Evolutionary conservation across 2,113 vertebrate species (phyloP).

Genomic region (Cheilinus undulatus): DNA sequence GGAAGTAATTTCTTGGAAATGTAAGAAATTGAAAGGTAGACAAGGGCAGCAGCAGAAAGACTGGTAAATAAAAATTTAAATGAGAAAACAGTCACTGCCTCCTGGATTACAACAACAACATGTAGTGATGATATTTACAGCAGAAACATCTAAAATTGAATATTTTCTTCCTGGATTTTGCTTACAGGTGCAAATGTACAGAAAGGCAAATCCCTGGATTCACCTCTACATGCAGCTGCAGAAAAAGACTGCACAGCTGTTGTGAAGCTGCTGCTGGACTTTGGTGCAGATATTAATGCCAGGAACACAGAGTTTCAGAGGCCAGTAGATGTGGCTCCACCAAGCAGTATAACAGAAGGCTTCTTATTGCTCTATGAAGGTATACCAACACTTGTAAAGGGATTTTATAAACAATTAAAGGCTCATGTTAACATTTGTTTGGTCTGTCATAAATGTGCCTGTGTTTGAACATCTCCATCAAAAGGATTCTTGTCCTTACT

Average conservation of each 20-base stretch:
- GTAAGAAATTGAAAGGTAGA: not conserved
- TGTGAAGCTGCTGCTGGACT: slow-evolving; percentile 91
- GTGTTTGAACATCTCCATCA: too few species aligned
- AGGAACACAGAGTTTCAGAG: slow-evolving; percentile 90
- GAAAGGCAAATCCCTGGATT: slow-evolving; percentile 91
- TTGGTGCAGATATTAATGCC: slow-evolving; percentile 93
- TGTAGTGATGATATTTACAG: not conserved
- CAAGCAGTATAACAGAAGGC: slow-evolving; percentile 89
- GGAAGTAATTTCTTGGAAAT: slow-evolving; percentile 11
- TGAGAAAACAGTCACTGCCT: not conserved
- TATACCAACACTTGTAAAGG: slow-evolving; percentile 60
- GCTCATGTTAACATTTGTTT: not conserved
- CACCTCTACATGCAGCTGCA: slow-evolving; percentile 92
- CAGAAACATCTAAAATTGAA: not conserved
- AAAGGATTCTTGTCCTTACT: not conserved
- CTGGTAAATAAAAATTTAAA: not conserved
- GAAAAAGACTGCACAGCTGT: slow-evolving; percentile 88
- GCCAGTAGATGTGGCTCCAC: slow-evolving; percentile 89
- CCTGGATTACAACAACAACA: not conserved
- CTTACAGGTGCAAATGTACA: slow-evolving; percentile 91
- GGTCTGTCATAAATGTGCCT: not conserved
- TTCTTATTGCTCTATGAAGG: slow-evolving; percentile 92
- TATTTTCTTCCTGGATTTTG: slow-evolving; percentile 2
- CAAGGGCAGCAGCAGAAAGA: not conserved
- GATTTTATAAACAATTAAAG: not conserved